phyloP scores from a whole-genome alignment of 1,140 invertebrate species.

The Lysiphlebus fabarum region DNA sequence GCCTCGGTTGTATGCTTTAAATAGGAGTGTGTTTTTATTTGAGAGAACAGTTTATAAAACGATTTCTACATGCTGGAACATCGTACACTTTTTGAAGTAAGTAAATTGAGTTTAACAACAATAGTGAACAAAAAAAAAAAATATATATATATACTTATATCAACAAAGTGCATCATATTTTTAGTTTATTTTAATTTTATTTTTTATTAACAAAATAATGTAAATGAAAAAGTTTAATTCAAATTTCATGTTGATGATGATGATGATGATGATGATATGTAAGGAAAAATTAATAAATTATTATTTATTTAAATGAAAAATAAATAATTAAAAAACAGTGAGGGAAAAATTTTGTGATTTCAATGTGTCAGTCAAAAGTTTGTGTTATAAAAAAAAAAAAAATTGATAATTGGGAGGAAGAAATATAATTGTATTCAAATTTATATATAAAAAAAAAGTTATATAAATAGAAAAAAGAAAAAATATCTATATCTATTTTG shows the following conservation, averaged over 20 bases:
- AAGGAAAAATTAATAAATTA: neutral
- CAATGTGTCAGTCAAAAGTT: no score
- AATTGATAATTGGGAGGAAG: no score
- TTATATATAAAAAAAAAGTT: no score
- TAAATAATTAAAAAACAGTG: neutral
- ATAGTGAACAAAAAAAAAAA: no score
- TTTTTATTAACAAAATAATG: no score
- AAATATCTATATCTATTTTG: no score
- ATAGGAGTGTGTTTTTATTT: conserved; percentile 49
- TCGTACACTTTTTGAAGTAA: conserved; percentile 52
- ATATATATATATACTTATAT: no score
- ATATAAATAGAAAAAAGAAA: no score
- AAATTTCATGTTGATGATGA: neutral
- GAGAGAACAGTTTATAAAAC: conserved; percentile 50
- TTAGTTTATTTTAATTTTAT: no score
- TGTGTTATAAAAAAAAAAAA: no score
- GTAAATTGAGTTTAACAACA: conserved; percentile 36
- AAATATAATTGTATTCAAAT: no score
- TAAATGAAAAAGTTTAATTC: neutral
- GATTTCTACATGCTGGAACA: conserved; percentile 53
- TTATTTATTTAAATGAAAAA: neutral
- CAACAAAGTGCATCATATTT: no score
- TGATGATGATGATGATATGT: neutral
- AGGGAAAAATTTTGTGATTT: conserved; percentile 1
- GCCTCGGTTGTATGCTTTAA: conserved; percentile 51